Base-by-base conservation (phyloP, 1,140 invertebrate species). In the Euglossa dilemma region DNA sequence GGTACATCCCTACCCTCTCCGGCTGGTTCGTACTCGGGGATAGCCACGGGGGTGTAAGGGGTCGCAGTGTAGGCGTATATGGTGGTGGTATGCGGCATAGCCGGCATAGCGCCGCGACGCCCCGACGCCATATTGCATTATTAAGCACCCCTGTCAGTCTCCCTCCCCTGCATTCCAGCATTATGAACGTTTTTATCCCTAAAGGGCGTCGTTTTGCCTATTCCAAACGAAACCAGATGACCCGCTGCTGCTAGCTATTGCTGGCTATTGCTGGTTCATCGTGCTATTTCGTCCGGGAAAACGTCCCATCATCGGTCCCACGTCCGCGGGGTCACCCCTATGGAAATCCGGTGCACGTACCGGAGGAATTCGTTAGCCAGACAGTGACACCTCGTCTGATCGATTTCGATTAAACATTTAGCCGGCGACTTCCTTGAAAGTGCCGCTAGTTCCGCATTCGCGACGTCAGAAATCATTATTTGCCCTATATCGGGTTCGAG, bases 111-210 rank as follows among this genome's bases (percentile, higher is more conserved):
- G 90, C 87, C 86, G 89, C 91, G 91, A 93, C 91, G 90, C 91
- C 89, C 87, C 85, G 89, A 89, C 91, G 91, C 91, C 92, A 93
- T 94, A 94, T 94, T 93, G 93, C 92, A 93, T 93, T 94, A 94
- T 94, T 94, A 94, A 94, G 92, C 91, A 90, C 84, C 90, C 89
- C 85, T 72, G 67, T 84, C 81, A 67, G 76, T 85, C 78, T 81
- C 86, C 83, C 82, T 79, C 83, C 89, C 92, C 85, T 77, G 90
- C 93, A 94, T 94, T 94, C 93, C 93, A 89, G 86, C 84, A 93
- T 94, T 94, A 93, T 94, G 92, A 94, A 92, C 83, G 92, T 93
- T 93, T 94, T 94, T 93, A 91, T 91, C 87, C 89, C 89, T 89
- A 91, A 92, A 91, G 89, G 88, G 87, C 84, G 86, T 78, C 61